Conservation (phyloP, 1,140 invertebrate genomes). For the Drosophila sproati region DNA sequence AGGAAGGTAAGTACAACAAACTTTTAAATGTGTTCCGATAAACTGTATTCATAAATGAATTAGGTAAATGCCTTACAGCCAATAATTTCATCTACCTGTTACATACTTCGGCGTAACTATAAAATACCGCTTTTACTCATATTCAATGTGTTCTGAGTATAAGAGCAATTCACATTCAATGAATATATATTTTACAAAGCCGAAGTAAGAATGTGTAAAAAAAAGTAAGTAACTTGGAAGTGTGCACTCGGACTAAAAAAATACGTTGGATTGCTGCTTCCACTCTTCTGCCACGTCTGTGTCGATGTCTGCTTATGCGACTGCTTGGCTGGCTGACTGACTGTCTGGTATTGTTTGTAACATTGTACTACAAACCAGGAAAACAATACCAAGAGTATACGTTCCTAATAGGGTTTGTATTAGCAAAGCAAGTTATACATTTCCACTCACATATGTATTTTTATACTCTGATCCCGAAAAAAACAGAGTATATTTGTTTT, state of each 20-base stretch:
- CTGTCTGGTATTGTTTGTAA: background rate
- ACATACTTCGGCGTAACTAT: too few species aligned
- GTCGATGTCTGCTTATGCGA: background rate
- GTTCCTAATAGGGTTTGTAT: slow-evolving; percentile 12
- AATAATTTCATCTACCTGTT: too few species aligned
- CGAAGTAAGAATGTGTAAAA: too few species aligned
- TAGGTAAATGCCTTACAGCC: too few species aligned
- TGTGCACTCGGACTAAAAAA: too few species aligned
- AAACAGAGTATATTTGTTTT: background rate
- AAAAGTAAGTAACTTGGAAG: too few species aligned
- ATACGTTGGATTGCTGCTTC: too few species aligned
- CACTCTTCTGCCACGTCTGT: background rate
- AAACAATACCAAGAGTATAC: slow-evolving; percentile 13
- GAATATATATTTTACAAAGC: too few species aligned
- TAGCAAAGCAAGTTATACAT: slow-evolving; percentile 13
- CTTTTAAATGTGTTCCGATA: background rate
- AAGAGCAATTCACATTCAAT: too few species aligned
- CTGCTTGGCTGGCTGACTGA: background rate
- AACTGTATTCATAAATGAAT: background rate
- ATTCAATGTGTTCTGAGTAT: too few species aligned
- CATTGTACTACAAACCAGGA: background rate
- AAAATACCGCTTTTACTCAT: too few species aligned
- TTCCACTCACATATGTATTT: background rate
- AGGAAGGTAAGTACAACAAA: slow-evolving; percentile 88
- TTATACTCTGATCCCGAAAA: background rate